Percentiles rank a stretch among this genome's conserved stretches.
Conservation (phyloP, 2,797 vertebrate genomes). For the Scleropages formosus region DNA sequence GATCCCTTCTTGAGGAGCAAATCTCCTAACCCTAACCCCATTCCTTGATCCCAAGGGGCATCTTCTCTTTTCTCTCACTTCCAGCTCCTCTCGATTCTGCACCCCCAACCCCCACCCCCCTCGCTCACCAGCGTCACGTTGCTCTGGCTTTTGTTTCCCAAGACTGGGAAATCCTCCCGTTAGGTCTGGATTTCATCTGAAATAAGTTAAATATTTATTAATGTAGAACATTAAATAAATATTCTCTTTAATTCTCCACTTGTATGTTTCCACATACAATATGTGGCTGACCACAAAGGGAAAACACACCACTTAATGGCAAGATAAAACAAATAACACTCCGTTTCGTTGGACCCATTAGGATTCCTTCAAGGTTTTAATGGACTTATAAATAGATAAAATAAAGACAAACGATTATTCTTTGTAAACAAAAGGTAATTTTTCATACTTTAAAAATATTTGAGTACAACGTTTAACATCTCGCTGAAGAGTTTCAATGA, state of each 20-base stretch:
- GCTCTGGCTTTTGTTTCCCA: slow-evolving; percentile 1
- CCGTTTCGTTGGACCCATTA: not conserved
- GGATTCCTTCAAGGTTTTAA: slow-evolving; percentile 26
- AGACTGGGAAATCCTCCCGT: slow-evolving; percentile 8
- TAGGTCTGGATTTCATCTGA: not conserved
- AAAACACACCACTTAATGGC: not conserved
- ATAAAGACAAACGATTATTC: slow-evolving; percentile 29
- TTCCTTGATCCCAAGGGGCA: not conserved
- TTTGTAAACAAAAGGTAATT: slow-evolving; percentile 29
- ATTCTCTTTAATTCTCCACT: slow-evolving; percentile 11
- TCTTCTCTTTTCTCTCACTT: not conserved
- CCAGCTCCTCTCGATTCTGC: not conserved
- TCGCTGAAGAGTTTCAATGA: slow-evolving; percentile 57
- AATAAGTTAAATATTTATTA: slow-evolving; percentile 20
- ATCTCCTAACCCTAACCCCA: not conserved
- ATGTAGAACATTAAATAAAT: slow-evolving; percentile 5
- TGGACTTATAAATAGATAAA: slow-evolving; percentile 33
- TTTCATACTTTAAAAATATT: slow-evolving; percentile 19
- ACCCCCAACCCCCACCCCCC: not conserved
- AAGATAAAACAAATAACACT: slow-evolving; percentile 16
- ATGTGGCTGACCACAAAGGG: not conserved
- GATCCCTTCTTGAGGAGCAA: no score
- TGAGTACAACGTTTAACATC: slow-evolving; percentile 27
- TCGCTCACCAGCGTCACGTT: not conserved
- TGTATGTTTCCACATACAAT: not conserved